Base-by-base conservation (phyloP, 2,113 vertebrate genomes). In the Casuarius casuarius region DNA sequence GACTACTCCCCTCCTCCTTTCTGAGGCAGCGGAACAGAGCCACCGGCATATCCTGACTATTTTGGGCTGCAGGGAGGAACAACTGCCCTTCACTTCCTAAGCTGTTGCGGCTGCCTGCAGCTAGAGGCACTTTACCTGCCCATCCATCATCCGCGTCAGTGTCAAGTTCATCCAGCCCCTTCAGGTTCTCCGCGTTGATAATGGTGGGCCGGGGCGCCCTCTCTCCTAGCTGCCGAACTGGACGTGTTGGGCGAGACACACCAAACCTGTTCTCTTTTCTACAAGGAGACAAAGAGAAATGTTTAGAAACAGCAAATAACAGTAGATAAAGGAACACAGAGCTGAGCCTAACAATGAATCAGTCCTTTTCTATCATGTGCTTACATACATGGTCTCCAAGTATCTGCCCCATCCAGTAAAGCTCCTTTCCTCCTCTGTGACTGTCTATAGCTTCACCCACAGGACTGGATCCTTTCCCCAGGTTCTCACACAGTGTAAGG, bases 81-180 rank as follows among this genome's bases (percentile, higher is more conserved):
- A 76, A 74, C 3, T 19, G 13, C 26, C 54, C 61, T 61, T 49
- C 16, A 61, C 21, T 29, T 49, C 54, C 16, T 19, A 74, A 79
- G 8, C 0, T 51, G 40, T 4, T 52, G 42, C 58, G 9, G 8
- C 8, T 3, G n/a, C 54, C 29, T 49, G 25, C 94, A 91, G 42
- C 8, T 21, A 3, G 5, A 76, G 63, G 58, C 75, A 67, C 63
- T 97, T 96, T 92, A 99, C 99, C 99, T 96, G 99, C 99, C 99
- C 99, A 99, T 84, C 99, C 99, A 5, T 99, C 99, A n/a, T 99
- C 99, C 0, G 98, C 99, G 38, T 99, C 99, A 2, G 98, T 98
- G 94, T 99, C 99, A 67, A 99, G 98, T 19, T 99, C 99, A 86
- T 99, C 99, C 51, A 99, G 97, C 88, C 99, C 99, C 95, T 99